phyloP scores from a whole-genome alignment of 2,888 invertebrate species.

The Sinodicranocentrus sp. region DNA sequence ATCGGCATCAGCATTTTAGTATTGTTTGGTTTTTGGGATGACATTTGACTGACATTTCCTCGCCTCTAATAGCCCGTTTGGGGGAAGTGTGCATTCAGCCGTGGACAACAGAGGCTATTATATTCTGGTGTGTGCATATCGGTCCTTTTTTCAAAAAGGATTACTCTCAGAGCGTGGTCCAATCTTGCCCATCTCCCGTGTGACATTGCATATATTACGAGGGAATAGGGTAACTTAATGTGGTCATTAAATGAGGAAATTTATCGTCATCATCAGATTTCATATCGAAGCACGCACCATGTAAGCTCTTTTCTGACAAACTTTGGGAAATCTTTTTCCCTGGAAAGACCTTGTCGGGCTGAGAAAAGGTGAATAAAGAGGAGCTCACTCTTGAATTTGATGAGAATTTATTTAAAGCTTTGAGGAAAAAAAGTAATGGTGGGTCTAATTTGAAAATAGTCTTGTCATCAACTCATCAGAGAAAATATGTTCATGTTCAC shows the following conservation, averaged over 20 bases:
- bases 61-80: conserved; percentile 77
- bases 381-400: too few species aligned
- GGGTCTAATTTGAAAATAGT: conserved; percentile 73
- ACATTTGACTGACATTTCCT: conserved; percentile 77
- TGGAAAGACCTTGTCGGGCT: too few species aligned
- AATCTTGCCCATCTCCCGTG: conserved; percentile 44
- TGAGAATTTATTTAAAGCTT: too few species aligned
- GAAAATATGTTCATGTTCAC: too few species aligned
- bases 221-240: conserved; percentile 2
- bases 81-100: conserved; percentile 68
- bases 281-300: too few species aligned
- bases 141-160: too few species aligned
- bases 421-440: conserved; percentile 64
- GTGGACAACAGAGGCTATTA: conserved; percentile 1
- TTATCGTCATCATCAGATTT: too few species aligned
- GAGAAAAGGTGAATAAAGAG: too few species aligned
- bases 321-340: too few species aligned
- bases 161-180: conserved; percentile 44
- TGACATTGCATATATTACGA: conserved; percentile 28
- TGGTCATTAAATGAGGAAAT: conserved; percentile 11
- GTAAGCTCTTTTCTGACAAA: too few species aligned
- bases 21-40: conserved; percentile 55
- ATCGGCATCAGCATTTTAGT: neutral
- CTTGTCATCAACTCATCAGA: conserved; percentile 43
- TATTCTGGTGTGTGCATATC: too few species aligned